phyloP scores from a whole-genome alignment of 2,888 invertebrate species.

The Agonopterix heracliana region DNA sequence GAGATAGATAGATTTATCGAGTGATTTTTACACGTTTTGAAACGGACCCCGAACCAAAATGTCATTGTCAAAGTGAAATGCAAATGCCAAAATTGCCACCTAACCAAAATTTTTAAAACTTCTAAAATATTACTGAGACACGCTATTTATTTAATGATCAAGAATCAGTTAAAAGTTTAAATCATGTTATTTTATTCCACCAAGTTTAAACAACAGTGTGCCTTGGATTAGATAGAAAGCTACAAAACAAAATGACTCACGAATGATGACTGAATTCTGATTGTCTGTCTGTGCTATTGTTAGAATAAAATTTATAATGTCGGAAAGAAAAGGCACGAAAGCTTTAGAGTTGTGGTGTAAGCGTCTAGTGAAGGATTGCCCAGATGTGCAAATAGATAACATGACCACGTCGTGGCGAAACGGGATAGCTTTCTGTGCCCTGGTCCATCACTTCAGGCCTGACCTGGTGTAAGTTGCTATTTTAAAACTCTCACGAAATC shows the following conservation, averaged over 20 bases:
- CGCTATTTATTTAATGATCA: too few relatives aligned
- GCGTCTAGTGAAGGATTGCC: slow-evolving; percentile 91
- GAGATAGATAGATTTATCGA: too few relatives aligned
- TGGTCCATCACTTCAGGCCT: slow-evolving; percentile 96
- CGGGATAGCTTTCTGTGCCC: slow-evolving; percentile 96
- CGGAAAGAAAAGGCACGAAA: slow-evolving; percentile 90
- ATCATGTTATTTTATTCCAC: too few relatives aligned
- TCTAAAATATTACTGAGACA: not conserved
- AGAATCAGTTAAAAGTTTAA: too few relatives aligned
- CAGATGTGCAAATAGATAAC: slow-evolving; percentile 92
- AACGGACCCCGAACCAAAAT: too few relatives aligned
- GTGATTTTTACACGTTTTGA: too few relatives aligned
- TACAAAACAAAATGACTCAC: slow-evolving; percentile 25
- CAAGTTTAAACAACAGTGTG: not conserved
- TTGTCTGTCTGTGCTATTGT: slow-evolving; percentile 4
- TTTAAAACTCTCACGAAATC: slow-evolving; percentile 7
- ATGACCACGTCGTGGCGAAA: slow-evolving; percentile 98
- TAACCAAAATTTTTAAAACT: slow-evolving; percentile 20
- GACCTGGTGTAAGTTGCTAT: slow-evolving; percentile 91
- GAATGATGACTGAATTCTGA: slow-evolving; percentile 10
- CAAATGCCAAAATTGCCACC: slow-evolving; percentile 25
- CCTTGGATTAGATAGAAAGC: slow-evolving; percentile 2
- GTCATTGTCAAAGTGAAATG: not conserved
- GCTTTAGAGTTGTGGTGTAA: slow-evolving; percentile 96
- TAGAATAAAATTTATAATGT: slow-evolving; percentile 71